Conservation (phyloP, 2,888 invertebrate species). For the Sinotaia quadrata region DNA sequence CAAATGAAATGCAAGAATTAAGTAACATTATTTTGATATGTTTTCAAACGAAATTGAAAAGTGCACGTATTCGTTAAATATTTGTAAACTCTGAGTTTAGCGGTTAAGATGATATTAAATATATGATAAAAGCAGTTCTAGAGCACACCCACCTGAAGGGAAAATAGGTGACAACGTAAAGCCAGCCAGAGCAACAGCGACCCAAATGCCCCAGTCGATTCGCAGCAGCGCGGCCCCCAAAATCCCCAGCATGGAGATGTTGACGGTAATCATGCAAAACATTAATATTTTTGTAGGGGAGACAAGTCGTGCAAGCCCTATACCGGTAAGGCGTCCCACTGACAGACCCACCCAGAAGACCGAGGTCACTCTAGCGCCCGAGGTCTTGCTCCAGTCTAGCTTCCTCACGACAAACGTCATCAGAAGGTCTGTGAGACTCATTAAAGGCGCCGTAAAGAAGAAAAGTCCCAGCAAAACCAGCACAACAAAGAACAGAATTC, state of each 20-base stretch:
- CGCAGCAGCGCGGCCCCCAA: neutral
- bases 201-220: slow-evolving; percentile 13
- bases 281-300: slow-evolving; percentile 4
- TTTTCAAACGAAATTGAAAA: no score
- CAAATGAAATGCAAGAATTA: no score
- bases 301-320: neutral
- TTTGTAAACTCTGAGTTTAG: no score
- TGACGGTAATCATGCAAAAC: neutral
- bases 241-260: slow-evolving; percentile 8
- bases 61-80: no score
- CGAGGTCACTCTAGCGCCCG: slow-evolving; percentile 5
- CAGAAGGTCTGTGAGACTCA: slow-evolving; percentile 2
- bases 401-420: slow-evolving; percentile 18
- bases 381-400: slow-evolving; percentile 16
- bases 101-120: no score
- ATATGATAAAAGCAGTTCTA: no score
- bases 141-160: no score
- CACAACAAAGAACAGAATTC: neutral
- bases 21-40: no score
- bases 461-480: slow-evolving; percentile 8
- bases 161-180: slow-evolving; percentile 5
- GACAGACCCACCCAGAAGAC: slow-evolving; percentile 21
- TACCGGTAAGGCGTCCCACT: neutral
- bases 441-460: neutral
- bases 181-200: neutral